Conservation (phyloP, 2,113 vertebrate genomes). For the Cyanoramphus novaezelandiae region DNA sequence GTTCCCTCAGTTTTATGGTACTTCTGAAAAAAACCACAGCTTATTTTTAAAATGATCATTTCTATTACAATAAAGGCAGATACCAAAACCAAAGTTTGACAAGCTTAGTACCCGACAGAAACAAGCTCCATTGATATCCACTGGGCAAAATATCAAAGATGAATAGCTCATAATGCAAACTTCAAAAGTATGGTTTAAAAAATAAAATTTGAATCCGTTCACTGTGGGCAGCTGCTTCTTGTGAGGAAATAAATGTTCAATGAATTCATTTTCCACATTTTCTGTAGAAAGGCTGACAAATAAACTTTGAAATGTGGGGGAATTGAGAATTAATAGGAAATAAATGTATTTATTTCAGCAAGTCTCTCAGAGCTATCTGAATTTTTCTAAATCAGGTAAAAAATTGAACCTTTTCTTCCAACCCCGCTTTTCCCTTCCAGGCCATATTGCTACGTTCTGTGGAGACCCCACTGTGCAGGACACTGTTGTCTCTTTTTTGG, state of each 20-base stretch:
- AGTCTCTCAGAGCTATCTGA: slow-evolving; percentile 2
- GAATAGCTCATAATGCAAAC: slow-evolving; percentile 60
- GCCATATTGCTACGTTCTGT: not conserved
- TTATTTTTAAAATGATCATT: slow-evolving; percentile 72
- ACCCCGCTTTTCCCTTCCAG: not conserved
- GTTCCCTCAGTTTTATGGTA: slow-evolving; percentile 74
- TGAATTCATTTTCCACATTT: slow-evolving; percentile 61
- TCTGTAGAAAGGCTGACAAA: slow-evolving; percentile 23
- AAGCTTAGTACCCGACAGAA: slow-evolving; percentile 62
- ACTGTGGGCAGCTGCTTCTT: slow-evolving; percentile 65
- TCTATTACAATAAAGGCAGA: slow-evolving; percentile 67
- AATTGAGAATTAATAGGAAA: slow-evolving; percentile 33
- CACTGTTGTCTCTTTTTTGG: not conserved
- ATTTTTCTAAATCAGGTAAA: slow-evolving; percentile 46
- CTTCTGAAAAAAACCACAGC: slow-evolving; percentile 64
- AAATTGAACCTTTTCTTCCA: slow-evolving; percentile 30
- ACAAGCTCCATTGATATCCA: slow-evolving; percentile 61
- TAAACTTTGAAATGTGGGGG: slow-evolving; percentile 43
- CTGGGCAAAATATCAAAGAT: slow-evolving; percentile 77
- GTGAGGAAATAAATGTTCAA: slow-evolving; percentile 49
- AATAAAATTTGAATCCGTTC: slow-evolving; percentile 59
- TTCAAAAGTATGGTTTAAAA: slow-evolving; percentile 70
- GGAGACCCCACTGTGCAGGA: not conserved
- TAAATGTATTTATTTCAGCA: slow-evolving; percentile 19
- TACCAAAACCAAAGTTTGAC: slow-evolving; percentile 74